Evolutionary conservation across 2,113 vertebrate species (phyloP).

Genomic region (Ellobius talpinus): DNA sequence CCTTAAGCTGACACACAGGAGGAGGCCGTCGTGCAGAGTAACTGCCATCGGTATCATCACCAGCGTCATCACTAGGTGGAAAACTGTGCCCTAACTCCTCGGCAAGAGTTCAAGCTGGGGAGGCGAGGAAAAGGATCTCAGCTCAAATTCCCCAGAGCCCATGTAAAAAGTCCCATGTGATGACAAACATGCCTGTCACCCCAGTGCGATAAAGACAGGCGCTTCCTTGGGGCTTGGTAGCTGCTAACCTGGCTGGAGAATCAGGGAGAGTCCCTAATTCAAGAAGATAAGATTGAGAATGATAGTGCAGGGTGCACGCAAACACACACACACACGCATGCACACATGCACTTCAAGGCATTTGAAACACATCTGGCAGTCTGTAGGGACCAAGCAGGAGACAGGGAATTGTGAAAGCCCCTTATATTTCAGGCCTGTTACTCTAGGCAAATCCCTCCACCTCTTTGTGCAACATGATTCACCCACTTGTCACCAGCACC

Average conservation of each 20-base stretch:
- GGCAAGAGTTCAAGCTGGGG: not conserved
- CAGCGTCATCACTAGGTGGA: too few species aligned
- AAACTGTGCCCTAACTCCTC: not conserved
- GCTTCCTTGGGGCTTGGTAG: not conserved
- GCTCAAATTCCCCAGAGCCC: not conserved
- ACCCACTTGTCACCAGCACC: conserved; percentile 66
- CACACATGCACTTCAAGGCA: not conserved
- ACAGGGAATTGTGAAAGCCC: not conserved
- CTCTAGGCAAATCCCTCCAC: conserved; percentile 66
- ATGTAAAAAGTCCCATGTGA: not conserved
- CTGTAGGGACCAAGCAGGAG: not conserved
- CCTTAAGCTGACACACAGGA: not conserved
- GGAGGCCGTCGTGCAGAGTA: too few species aligned
- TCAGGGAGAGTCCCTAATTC: not conserved
- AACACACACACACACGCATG: too few species aligned
- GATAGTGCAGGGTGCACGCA: too few species aligned
- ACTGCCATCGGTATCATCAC: not conserved
- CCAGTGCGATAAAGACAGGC: not conserved
- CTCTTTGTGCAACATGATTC: conserved; percentile 69
- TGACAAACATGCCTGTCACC: not conserved
- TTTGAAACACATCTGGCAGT: conserved; percentile 30
- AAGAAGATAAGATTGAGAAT: not conserved
- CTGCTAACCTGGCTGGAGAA: not conserved
- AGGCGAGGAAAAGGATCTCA: too few species aligned
- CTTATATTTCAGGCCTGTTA: not conserved